Percentiles rank a stretch among this genome's conserved stretches.
Conservation (phyloP, 2,888 invertebrate genomes). For the Lathronympha strigana region DNA sequence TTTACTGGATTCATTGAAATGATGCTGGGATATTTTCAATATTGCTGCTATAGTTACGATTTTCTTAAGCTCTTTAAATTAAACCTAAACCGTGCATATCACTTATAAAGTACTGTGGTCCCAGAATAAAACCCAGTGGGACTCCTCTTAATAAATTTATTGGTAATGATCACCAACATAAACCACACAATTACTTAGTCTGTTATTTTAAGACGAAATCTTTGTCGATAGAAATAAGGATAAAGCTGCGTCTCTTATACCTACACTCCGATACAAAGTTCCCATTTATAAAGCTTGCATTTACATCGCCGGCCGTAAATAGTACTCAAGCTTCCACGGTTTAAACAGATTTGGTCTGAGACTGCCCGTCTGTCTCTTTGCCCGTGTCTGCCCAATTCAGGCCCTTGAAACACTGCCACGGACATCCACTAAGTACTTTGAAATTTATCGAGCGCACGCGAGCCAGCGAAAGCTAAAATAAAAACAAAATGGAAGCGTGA, state of each 20-base stretch:
- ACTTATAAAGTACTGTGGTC: not conserved
- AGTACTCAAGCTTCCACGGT: constrained; percentile 15
- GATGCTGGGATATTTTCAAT: no score
- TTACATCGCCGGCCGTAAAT: not conserved
- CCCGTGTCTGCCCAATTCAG: constrained; percentile 67
- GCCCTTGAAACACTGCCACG: constrained; percentile 64
- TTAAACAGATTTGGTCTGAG: constrained; percentile 41
- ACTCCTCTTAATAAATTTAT: no score
- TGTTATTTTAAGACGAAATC: not conserved
- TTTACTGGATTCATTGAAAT: not conserved
- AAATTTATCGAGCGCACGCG: constrained; percentile 77
- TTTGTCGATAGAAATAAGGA: no score
- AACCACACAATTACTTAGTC: not conserved
- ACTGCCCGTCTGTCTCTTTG: no score
- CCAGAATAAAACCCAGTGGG: not conserved
- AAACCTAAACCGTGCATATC: not conserved
- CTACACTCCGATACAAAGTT: not conserved
- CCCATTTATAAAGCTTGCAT: not conserved
- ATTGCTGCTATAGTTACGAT: not conserved
- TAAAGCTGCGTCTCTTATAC: no score
- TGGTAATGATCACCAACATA: not conserved
- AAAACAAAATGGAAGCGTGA: constrained; percentile 63
- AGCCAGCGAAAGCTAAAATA: constrained; percentile 63
- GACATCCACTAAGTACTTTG: constrained; percentile 72
- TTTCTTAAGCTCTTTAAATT: not conserved